A percentile compares a stretch with the other conserved stretches of the same genome.
These are phyloP conservation scores for Choloepus hoffmanni DNA, from an alignment of 2,113 vertebrate species.

Conservation along the genomic window DNA sequence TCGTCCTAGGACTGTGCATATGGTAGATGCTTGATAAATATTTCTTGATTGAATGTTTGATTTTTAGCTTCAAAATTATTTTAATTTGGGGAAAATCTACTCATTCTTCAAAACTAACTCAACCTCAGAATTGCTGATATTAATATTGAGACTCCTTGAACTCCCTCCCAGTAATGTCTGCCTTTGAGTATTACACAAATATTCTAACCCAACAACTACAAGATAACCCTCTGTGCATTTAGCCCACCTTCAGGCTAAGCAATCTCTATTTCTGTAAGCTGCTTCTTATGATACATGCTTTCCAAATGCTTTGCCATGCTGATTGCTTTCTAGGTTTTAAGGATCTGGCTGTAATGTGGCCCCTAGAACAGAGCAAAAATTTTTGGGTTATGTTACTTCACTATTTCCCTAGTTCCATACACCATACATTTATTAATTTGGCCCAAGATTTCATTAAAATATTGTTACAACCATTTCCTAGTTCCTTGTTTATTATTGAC, in stretches of 20 bases:
- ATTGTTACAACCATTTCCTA: background rate
- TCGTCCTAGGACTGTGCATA: background rate
- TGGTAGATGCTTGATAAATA: background rate
- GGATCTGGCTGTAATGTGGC: background rate
- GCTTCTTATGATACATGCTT: background rate
- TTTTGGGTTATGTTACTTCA: background rate
- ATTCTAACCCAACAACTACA: background rate
- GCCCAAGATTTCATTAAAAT: background rate
- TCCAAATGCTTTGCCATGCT: background rate
- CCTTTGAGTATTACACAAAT: background rate
- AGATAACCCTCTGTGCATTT: background rate
- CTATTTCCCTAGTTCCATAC: background rate
- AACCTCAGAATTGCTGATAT: background rate
- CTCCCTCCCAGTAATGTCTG: background rate
- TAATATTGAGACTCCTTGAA: background rate
- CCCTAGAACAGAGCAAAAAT: background rate
- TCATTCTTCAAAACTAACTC: background rate
- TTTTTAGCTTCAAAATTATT: constrained; percentile 20
- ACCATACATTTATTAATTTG: background rate
- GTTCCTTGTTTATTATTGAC: background rate
- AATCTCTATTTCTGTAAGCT: background rate
- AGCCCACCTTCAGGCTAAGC: background rate
- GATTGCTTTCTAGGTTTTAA: background rate
- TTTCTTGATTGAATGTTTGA: background rate
- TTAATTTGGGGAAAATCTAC: background rate